Evolutionary conservation across 2,113 vertebrate species (phyloP), one percentile per base, ranked within the genome.

Genomic region (Plotosus lineatus): DNA sequence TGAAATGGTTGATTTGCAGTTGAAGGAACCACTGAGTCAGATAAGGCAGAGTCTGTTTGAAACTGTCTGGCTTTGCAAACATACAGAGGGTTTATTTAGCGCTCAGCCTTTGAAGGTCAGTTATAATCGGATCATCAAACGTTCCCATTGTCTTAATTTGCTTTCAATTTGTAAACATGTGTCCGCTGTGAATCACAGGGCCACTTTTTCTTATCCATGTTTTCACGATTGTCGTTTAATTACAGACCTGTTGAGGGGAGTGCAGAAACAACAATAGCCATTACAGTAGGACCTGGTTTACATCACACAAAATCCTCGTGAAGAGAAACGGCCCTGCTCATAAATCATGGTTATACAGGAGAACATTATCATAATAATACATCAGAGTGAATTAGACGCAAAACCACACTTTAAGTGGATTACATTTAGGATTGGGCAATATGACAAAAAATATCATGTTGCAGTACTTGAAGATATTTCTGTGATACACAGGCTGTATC

Each of bases 181-280:
- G 66, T 46, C n/a, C 40, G 31, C 73, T 48, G 36, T 73, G 50
- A 73, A 36, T 55, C 58, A 72, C 44, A 40, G 56, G 40, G 53
- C 42, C 51, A 21, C 53, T n/a, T 73, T 46, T 26, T 58, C 58
- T 72, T 73, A 26, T 21, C 48, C 44, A 71, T 15, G 60, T 53
- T 73, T 74, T 72, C 58, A 76, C 55, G 28, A 46, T 79, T 80
- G 31, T 78, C 51, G 19, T 44, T 68, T 78, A 85, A 83, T 85
- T 85, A 85, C 78, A 85, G 84, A 46, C 82, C 63, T 56, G 53
- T 74, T 28, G 26, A 61, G 17, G 55, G 19, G 31, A 82, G 77
- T 42, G 40, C 58, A 42, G 12, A 51, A 48, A 74, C 21, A 17
- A 74, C 65, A 66, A 74, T 40, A 21, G 14, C 38, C 17, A 21